Base-by-base conservation (phyloP, 2,113 vertebrate genomes). In the Panurus biarmicus region DNA sequence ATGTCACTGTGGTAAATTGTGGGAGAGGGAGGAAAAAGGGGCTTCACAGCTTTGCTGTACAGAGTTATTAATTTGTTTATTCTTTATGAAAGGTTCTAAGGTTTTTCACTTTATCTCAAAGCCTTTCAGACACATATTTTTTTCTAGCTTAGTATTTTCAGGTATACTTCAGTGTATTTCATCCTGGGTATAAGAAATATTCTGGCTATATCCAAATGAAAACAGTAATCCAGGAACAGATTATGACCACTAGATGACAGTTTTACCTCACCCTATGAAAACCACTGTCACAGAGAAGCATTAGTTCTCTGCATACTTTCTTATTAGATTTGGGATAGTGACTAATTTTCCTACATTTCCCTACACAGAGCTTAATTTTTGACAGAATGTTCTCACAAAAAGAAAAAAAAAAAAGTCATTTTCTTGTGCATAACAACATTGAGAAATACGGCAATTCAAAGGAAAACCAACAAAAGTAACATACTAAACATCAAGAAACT, bases 241-340 rank as follows among this genome's bases (percentile, higher is more conserved):
- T 65, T 45, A 76, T 58, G 94, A 80, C 97, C 97, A 96, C 97
- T 98, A 98, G 98, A 83, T 97, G 98, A 97, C 97, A 96, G 96
- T 96, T 98, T 94, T 89, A 84, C 87, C 89, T 97, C 94, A 96
- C 47, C 25, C 58, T 89, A 21, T 84, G 36, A 82, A 91, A 95
- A 91, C 73, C 48, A 56, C 48, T 54, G 48, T 65, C 60, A n/a
- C 2, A 31, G 54, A 75, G 89, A 76, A 93, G 19, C 58, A 51
- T 61, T 56, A 36, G 12, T n/a, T 93, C 70, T 93, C 20, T 18
- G 42, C 11, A 53, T 16, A 71, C 7, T 61, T 62, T 74, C 12
- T 47, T 51, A 17, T 5, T n/a, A 80, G 48, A 75, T 57, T 66
- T 79, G 54, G 33, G 47, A 83, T 28, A 66, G 25, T 24, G 54